Base-by-base conservation (phyloP, 2,888 invertebrate genomes). In the Cheilosia vulpina region DNA sequence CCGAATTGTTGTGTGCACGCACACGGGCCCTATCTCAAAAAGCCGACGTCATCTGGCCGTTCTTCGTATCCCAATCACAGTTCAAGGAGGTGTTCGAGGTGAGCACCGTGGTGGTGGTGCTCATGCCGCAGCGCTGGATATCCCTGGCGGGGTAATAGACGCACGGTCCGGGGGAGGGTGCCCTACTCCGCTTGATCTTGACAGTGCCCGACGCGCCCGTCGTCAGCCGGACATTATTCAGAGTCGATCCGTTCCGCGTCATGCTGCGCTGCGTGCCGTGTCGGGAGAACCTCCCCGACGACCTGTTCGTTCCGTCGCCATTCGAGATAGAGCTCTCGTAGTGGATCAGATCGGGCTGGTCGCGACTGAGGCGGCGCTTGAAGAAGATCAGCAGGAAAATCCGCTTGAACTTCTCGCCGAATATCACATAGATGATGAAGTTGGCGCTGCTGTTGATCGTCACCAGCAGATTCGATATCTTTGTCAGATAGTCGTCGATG, bases 381-480 rank as follows among this genome's bases (percentile, higher is more conserved):
- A 96, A 96, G 93, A 96, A 96, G 92, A 96, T 94, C 92, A 95
- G 93, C 88, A 97, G 93, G 92, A 98, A 97, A 87, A 98, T 95
- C 84, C 96, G 94, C 91, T 97, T 97, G 93, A 99, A 99, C 92
- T 99, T 98, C 91, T 98, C 97, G 1, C 99, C 99, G 92, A 99
- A 98, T 88, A 98, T 98, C 88, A 98, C 98, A 93, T 99, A 99
- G 89, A 99, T 98, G 87, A 99, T 95, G 92, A 99, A 99, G 93
- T 99, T 99, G 87, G 98, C 97, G 90, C 98, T 98, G 90, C 98
- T 98, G 93, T 99, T 99, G 91, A 99, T 95, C 87, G 98, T 98
- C 75, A 99, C 98, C 87, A 99, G 94, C 73, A 99, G 94, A 93
- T 99, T 99, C 90, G 97, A 97, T 45, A 95, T 94, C 90, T 96